phyloP scores from a whole-genome alignment of 1,140 invertebrate species.

The Drosophila subobscura region DNA sequence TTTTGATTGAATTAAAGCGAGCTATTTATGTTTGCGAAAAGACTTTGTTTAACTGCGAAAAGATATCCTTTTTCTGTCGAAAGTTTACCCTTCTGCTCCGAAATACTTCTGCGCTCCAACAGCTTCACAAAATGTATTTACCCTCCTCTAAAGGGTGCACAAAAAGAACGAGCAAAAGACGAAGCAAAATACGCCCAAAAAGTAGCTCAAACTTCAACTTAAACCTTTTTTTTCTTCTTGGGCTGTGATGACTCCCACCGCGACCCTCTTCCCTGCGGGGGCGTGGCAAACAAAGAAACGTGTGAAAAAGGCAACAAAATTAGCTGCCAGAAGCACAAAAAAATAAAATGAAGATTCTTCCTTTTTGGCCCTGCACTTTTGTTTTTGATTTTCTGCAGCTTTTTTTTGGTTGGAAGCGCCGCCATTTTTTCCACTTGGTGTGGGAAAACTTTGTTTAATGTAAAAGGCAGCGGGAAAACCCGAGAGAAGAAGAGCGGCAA shows the following conservation, averaged over 20 bases:
- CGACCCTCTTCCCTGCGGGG: slow-evolving; percentile 17
- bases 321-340: slow-evolving; percentile 60
- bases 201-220: slow-evolving; percentile 18
- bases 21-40: no score
- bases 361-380: slow-evolving; percentile 15
- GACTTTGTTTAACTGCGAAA: no score
- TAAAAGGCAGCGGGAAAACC: slow-evolving; percentile 6
- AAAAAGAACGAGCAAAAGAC: slow-evolving; percentile 35
- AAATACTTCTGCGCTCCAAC: no score
- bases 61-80: no score
- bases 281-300: slow-evolving; percentile 65
- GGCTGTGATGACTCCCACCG: slow-evolving; percentile 29
- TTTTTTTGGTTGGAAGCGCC: slow-evolving; percentile 16
- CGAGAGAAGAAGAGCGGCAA: background rate
- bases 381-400: slow-evolving; percentile 8
- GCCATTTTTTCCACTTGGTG: slow-evolving; percentile 39
- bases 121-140: no score
- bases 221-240: slow-evolving; percentile 50
- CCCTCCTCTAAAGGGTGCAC: no score
- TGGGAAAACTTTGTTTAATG: slow-evolving; percentile 5
- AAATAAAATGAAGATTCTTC: slow-evolving; percentile 39
- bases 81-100: no score
- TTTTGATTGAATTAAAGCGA: no score
- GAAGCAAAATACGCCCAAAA: slow-evolving; percentile 10
- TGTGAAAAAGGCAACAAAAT: slow-evolving; percentile 81